Percentiles rank a stretch among this genome's conserved stretches.
phyloP scores from a whole-genome alignment of 2,113 vertebrate genomes.

The Eulemur macaco region DNA sequence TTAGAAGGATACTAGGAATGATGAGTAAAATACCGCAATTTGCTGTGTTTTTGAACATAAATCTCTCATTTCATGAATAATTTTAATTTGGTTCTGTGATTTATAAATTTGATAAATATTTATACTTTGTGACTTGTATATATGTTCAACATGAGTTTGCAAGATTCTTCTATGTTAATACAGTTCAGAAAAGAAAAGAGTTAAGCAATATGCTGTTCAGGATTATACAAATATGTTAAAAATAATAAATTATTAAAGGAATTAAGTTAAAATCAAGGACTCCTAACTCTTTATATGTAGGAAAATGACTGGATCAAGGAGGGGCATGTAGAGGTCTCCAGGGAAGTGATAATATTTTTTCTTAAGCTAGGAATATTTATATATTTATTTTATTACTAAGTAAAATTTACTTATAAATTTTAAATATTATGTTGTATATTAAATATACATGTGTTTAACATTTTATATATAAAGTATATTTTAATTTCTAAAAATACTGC shows the following conservation, averaged over 20 bases:
- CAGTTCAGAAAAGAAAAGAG: neutral
- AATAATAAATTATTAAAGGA: neutral
- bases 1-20: constrained; percentile 28
- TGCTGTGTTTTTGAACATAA: constrained; percentile 18
- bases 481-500: neutral
- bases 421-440: neutral
- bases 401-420: neutral
- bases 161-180: neutral
- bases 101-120: constrained; percentile 17
- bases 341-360: neutral
- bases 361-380: neutral
- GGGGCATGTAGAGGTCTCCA: neutral
- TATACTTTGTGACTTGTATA: neutral
- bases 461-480: neutral
- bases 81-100: constrained; percentile 51
- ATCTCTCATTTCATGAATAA: constrained; percentile 60
- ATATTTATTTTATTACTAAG: neutral
- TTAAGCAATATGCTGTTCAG: neutral
- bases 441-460: neutral
- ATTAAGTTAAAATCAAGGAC: neutral
- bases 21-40: constrained; percentile 38
- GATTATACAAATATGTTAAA: neutral
- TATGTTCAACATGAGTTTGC: neutral
- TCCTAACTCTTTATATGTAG: neutral
- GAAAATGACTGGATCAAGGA: neutral